Conservation (phyloP, 2,797 vertebrate species). For the Leuciscus waleckii region DNA sequence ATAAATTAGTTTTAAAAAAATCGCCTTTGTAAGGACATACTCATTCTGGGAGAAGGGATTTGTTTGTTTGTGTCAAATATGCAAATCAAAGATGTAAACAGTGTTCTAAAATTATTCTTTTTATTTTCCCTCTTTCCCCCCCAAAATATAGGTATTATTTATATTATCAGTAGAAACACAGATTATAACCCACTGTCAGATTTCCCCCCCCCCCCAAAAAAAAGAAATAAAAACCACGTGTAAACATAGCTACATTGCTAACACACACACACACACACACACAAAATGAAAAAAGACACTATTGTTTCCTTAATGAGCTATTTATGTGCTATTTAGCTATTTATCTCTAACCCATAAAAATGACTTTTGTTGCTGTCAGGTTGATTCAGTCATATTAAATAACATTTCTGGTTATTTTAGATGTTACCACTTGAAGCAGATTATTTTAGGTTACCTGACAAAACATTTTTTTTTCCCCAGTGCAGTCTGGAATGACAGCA, state of each 20-base stretch:
- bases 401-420: background rate
- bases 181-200: background rate
- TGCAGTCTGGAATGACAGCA: background rate
- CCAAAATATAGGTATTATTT: background rate
- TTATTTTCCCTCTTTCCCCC: background rate
- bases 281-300: background rate
- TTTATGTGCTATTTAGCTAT: too few species aligned
- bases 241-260: too few species aligned
- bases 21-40: background rate
- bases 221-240: too few species aligned
- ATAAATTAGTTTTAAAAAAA: background rate
- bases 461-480: background rate
- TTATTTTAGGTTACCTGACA: slow-evolving; percentile 23
- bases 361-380: background rate
- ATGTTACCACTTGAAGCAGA: background rate
- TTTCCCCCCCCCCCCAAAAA: background rate
- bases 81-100: background rate
- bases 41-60: too few species aligned
- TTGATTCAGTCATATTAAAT: slow-evolving; percentile 5
- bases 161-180: background rate
- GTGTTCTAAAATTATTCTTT: background rate
- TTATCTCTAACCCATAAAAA: background rate
- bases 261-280: background rate
- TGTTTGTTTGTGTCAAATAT: background rate
- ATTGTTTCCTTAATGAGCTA: background rate